These are phyloP conservation scores for Mimas tiliae DNA, from an alignment of 2,888 invertebrate genomes.

Conservation along the genomic window DNA sequence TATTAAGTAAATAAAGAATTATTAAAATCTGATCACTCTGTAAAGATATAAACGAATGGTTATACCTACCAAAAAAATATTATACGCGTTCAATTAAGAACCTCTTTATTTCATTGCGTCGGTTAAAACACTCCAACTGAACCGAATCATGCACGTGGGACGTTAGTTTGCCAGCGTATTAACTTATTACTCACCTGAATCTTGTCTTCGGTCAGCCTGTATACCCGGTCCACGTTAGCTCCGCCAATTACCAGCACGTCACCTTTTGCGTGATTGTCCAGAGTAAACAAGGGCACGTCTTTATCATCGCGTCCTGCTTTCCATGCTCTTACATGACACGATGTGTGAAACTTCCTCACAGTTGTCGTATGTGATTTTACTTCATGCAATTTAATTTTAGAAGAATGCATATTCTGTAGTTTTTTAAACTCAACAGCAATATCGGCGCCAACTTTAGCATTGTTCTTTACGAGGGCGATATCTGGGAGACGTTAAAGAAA, in stretches of 20 bases:
- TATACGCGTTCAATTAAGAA: too few species aligned
- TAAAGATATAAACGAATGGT: too few species aligned
- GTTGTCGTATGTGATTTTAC: constrained; percentile 41
- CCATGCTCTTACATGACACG: constrained; percentile 39
- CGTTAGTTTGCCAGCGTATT: neutral
- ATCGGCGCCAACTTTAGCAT: constrained; percentile 92
- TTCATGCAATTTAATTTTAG: constrained; percentile 56
- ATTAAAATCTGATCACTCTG: too few species aligned
- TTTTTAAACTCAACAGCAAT: constrained; percentile 88
- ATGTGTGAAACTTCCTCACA: constrained; percentile 64
- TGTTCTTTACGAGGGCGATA: constrained; percentile 96
- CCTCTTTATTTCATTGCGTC: too few species aligned
- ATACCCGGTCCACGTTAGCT: constrained; percentile 89
- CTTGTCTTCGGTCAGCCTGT: constrained; percentile 85
- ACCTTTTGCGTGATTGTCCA: constrained; percentile 40
- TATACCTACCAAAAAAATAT: too few species aligned
- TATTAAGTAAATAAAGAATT: too few species aligned
- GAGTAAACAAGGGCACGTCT: constrained; percentile 43
- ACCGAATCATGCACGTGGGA: too few species aligned
- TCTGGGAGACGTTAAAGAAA: constrained; percentile 85
- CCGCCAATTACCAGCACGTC: constrained; percentile 90
- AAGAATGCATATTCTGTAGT: constrained; percentile 61
- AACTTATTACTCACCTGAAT: constrained; percentile 86
- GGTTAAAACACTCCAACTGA: too few species aligned
- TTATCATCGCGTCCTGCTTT: constrained; percentile 29